Conservation (phyloP, 2,888 invertebrate species). For the Drepana falcataria region DNA sequence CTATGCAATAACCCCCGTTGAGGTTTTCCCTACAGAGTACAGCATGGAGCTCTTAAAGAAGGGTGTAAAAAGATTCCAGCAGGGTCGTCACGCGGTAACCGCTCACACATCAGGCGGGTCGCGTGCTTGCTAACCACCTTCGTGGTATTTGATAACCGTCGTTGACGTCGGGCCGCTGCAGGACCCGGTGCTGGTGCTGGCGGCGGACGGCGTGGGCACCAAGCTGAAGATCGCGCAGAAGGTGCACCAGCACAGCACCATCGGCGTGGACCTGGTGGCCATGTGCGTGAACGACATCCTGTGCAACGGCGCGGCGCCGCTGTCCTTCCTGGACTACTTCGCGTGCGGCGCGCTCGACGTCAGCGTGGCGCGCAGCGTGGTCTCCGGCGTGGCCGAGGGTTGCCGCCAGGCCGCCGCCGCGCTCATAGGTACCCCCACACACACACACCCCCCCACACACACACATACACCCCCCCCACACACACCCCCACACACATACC, state of each 20-base stretch:
- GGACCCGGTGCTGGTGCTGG: constrained; percentile 94
- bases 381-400: constrained; percentile 90
- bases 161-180: constrained; percentile 12
- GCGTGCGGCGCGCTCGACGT: constrained; percentile 91
- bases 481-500: too few relatives aligned
- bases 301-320: constrained; percentile 95
- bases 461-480: too few relatives aligned
- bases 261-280: constrained; percentile 97
- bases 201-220: constrained; percentile 99
- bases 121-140: too few relatives aligned
- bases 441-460: too few relatives aligned
- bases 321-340: constrained; percentile 98
- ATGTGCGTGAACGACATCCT: constrained; percentile 99
- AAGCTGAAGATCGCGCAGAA: constrained; percentile 95
- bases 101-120: too few relatives aligned
- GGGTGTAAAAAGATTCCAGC: too few relatives aligned
- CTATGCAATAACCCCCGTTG: too few relatives aligned
- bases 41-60: too few relatives aligned
- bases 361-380: constrained; percentile 82
- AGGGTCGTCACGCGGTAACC: too few relatives aligned
- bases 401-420: constrained; percentile 90
- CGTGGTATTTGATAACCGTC: too few relatives aligned
- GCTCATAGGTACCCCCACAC: constrained; percentile 82
- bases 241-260: constrained; percentile 85
- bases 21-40: too few relatives aligned